These are phyloP conservation scores for Microchrysa polita DNA, from an alignment of 2,888 invertebrate species.

Conservation along the genomic window DNA sequence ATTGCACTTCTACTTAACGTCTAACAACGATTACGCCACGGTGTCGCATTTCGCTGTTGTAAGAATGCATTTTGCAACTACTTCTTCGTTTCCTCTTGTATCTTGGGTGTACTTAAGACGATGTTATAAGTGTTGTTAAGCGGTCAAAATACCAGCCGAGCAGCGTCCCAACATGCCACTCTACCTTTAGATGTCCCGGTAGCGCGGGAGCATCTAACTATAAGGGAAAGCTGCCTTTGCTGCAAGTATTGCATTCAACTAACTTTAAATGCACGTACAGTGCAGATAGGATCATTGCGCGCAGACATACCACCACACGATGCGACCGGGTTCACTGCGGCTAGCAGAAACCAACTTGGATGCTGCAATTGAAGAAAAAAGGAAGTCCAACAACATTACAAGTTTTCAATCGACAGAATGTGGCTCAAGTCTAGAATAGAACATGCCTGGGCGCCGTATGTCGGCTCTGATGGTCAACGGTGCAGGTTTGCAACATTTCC, in stretches of 20 bases:
- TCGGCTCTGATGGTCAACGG: background rate
- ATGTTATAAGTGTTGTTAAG: constrained; percentile 5
- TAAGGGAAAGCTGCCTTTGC: background rate
- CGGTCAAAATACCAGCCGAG: constrained; percentile 7
- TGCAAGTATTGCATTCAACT: background rate
- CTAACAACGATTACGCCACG: constrained; percentile 25
- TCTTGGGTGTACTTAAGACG: constrained; percentile 8
- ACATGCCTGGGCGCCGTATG: constrained; percentile 13
- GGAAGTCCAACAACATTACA: background rate
- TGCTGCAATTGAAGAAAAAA: background rate
- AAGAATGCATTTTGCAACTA: constrained; percentile 15
- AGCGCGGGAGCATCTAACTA: background rate
- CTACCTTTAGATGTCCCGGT: background rate
- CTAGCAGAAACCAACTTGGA: background rate
- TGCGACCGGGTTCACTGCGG: background rate
- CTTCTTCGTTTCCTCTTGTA: constrained; percentile 6
- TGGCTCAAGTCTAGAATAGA: constrained; percentile 4
- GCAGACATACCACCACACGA: background rate
- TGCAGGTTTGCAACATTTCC: constrained; percentile 15
- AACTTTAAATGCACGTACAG: background rate
- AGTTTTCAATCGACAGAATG: constrained; percentile 13
- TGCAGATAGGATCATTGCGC: constrained; percentile 22
- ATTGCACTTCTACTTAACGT: constrained; percentile 37
- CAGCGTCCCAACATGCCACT: background rate
- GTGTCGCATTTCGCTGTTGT: constrained; percentile 22